Conservation (phyloP, 2,797 vertebrate species). For the Anomalospiza imberbis region DNA sequence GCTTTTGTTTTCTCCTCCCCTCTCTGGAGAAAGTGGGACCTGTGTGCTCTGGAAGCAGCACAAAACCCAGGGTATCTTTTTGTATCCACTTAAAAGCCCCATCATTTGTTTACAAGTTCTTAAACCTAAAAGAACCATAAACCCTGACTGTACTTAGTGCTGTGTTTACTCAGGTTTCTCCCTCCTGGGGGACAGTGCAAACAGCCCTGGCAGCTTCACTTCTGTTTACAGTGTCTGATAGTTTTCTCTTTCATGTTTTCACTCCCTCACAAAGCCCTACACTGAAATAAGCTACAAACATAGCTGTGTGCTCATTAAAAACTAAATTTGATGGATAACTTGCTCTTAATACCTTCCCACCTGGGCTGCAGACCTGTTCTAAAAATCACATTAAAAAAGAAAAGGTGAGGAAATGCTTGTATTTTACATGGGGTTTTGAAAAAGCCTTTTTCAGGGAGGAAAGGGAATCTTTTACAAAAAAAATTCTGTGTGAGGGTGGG, state of each 20-base stretch:
- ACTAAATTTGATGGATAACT: background rate
- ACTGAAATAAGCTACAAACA: background rate
- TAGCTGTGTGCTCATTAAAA: background rate
- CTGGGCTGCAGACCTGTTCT: background rate
- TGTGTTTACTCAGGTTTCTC: slow-evolving; percentile 16
- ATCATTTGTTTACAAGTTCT: background rate
- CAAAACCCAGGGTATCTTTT: background rate
- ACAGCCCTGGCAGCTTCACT: slow-evolving; percentile 14
- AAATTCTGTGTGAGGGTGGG: background rate
- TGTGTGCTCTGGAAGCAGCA: background rate
- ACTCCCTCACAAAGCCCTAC: background rate
- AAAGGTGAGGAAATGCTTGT: background rate
- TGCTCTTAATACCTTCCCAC: background rate
- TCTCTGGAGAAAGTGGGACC: background rate
- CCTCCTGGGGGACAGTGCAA: slow-evolving; percentile 29
- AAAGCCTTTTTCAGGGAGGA: background rate
- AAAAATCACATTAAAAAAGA: background rate
- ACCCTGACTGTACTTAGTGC: background rate
- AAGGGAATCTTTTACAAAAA: background rate
- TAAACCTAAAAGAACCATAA: background rate
- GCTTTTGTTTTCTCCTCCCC: background rate
- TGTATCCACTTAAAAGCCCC: slow-evolving; percentile 1
- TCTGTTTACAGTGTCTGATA: slow-evolving; percentile 29
- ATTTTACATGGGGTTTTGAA: background rate
- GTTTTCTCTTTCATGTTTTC: slow-evolving; percentile 45